These are phyloP conservation scores for Heterocephalus glaber DNA, from an alignment of 2,113 vertebrate species.

Conservation along the genomic window DNA sequence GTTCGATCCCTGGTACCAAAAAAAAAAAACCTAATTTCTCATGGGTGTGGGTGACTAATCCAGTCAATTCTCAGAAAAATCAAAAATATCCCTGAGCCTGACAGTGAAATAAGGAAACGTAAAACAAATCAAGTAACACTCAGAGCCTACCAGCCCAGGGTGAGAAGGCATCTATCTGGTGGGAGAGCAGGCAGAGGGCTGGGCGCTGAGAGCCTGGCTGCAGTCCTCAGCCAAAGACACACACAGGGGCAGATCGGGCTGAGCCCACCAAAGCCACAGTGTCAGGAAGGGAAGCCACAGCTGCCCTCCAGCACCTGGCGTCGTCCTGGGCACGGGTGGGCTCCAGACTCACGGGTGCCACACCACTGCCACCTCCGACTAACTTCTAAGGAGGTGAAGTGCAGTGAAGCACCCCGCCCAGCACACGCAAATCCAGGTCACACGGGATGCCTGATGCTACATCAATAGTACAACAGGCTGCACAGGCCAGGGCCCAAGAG, in stretches of 20 bases:
- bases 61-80: not conserved
- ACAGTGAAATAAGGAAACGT: not conserved
- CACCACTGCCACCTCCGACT: not conserved
- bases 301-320: not conserved
- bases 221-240: not conserved
- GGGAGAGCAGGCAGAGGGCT: not conserved
- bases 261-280: not conserved
- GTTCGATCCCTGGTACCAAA: too few species aligned
- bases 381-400: not conserved
- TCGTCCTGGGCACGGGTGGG: not conserved
- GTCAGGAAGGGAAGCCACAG: not conserved
- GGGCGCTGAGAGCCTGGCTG: not conserved
- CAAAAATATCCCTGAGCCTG: not conserved
- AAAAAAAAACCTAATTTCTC: not conserved
- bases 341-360: not conserved
- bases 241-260: too few species aligned
- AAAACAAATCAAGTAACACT: not conserved
- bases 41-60: not conserved
- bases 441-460: not conserved
- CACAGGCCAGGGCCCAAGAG: too few species aligned
- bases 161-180: too few species aligned
- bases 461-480: not conserved
- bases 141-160: not conserved
- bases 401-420: not conserved
- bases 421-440: not conserved